These are phyloP conservation scores for Agapornis roseicollis DNA, from an alignment of 2,113 vertebrate genomes.

Conservation along the genomic window DNA sequence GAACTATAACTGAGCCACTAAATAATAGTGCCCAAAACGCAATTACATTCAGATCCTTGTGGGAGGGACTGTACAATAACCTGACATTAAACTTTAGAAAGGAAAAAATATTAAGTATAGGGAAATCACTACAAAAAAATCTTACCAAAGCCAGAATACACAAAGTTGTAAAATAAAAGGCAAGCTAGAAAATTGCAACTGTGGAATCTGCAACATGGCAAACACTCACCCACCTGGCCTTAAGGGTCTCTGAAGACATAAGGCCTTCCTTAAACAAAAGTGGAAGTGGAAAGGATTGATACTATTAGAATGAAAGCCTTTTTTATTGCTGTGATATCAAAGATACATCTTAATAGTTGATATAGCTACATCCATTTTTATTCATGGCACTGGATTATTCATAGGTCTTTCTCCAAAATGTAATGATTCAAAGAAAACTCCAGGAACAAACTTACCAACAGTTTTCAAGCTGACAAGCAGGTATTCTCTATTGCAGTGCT, in stretches of 20 bases:
- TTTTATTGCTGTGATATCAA: neutral
- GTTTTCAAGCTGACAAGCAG: too few species aligned
- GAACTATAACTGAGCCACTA: slow-evolving; percentile 25
- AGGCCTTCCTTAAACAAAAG: neutral
- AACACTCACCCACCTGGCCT: neutral
- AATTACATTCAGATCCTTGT: slow-evolving; percentile 42
- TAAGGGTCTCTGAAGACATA: neutral
- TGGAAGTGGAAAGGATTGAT: neutral
- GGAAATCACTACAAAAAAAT: neutral
- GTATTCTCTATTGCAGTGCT: too few species aligned
- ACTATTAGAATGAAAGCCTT: neutral
- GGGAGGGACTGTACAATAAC: neutral
- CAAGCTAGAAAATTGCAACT: neutral
- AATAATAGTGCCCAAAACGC: slow-evolving; percentile 39
- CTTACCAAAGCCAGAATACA: neutral
- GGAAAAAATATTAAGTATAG: neutral
- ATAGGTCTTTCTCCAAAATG: neutral
- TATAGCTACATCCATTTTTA: neutral
- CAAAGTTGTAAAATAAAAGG: neutral
- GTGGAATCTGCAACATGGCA: neutral
- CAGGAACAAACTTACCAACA: too few species aligned
- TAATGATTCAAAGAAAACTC: too few species aligned
- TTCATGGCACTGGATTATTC: neutral
- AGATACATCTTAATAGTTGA: neutral
- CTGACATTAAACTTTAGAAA: neutral